Evolutionary conservation across 2,113 vertebrate species (phyloP).

Genomic region (Agapornis roseicollis): DNA sequence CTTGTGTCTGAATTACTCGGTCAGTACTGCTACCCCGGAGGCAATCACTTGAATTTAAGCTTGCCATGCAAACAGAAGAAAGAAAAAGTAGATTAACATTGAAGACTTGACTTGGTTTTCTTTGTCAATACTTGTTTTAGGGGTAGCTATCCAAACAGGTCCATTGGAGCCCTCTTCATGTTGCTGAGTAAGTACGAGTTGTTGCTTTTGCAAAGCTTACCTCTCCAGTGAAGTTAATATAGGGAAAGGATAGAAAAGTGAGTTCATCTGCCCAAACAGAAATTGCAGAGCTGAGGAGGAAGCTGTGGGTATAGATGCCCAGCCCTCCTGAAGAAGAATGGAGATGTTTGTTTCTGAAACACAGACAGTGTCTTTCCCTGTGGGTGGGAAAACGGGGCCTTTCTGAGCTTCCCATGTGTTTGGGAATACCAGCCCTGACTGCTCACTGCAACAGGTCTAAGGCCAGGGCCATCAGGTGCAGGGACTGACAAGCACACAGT

Average conservation of each 20-base stretch:
- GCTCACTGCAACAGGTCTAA: fast-evolving
- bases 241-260: not conserved
- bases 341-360: not conserved
- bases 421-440: not conserved
- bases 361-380: not conserved
- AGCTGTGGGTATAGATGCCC: not conserved
- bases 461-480: not conserved
- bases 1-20: not conserved
- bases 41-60: not conserved
- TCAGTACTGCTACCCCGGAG: fast-evolving
- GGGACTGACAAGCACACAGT: fast-evolving
- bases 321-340: not conserved
- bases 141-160: not conserved
- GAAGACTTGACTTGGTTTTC: not conserved
- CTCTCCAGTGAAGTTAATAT: not conserved
- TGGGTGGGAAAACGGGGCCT: not conserved
- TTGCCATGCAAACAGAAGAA: not conserved
- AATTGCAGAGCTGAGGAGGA: not conserved
- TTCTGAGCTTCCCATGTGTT: not conserved
- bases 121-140: not conserved
- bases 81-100: not conserved
- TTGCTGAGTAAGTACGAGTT: not conserved
- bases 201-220: not conserved
- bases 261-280: not conserved
- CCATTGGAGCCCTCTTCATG: not conserved